Evolutionary conservation across 2,888 invertebrate species (phyloP).

Genomic region (Himalopsyche tibetana): DNA sequence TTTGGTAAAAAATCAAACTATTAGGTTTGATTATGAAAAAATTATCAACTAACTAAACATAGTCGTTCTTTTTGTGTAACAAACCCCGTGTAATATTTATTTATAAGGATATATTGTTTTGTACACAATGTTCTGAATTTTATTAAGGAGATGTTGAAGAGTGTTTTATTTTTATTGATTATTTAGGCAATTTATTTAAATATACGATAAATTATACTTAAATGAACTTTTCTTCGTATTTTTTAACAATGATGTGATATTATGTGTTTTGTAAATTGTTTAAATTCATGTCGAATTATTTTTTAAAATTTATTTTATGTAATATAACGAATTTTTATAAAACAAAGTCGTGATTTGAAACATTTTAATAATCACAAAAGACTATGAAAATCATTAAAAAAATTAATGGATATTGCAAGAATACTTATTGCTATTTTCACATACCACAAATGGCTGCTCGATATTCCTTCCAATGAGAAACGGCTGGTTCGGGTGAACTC

Average conservation of each 20-base stretch:
- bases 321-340: not conserved
- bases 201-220: too few relatives aligned
- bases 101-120: too few relatives aligned
- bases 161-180: too few relatives aligned
- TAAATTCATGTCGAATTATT: not conserved
- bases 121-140: too few relatives aligned
- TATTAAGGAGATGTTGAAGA: too few relatives aligned
- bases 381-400: not conserved
- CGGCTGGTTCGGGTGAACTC: not conserved
- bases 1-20: too few relatives aligned
- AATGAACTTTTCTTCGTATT: not conserved
- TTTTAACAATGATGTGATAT: conserved; percentile 5
- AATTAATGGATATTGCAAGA: too few relatives aligned
- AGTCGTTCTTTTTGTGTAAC: too few relatives aligned
- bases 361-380: not conserved
- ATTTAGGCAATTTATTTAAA: too few relatives aligned
- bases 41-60: too few relatives aligned
- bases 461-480: conserved; percentile 77
- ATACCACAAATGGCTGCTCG: conserved; percentile 77
- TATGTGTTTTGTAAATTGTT: not conserved
- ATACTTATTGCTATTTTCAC: conserved; percentile 63
- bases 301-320: not conserved
- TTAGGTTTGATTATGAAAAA: too few relatives aligned
- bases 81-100: too few relatives aligned
- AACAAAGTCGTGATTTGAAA: not conserved